Evolutionary conservation across 30 jellyfish, hydroid and myxozoan species (phyloP).

Genomic region (Cassiopea xamachana): DNA sequence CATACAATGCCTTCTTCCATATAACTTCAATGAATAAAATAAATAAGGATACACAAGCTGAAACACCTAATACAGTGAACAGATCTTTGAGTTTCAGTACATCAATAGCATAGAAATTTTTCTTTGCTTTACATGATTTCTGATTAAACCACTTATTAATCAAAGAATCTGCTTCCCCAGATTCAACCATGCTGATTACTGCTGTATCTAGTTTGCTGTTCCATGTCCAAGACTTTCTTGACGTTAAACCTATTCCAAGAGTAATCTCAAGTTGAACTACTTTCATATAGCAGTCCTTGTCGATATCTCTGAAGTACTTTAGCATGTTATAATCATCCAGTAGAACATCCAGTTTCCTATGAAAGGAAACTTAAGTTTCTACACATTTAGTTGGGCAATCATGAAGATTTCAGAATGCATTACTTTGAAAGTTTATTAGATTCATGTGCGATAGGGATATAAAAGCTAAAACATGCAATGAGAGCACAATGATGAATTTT

Average conservation of each 20-base stretch:
- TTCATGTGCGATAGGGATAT: no score
- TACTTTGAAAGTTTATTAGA: no score
- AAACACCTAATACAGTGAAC: background rate
- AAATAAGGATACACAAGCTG: constrained; percentile 11
- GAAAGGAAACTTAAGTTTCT: background rate
- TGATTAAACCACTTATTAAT: constrained; percentile 38
- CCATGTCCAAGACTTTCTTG: constrained; percentile 54
- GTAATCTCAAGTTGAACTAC: constrained; percentile 15
- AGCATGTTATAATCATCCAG: constrained; percentile 16
- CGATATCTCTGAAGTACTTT: constrained; percentile 8
- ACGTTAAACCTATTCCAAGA: constrained; percentile 23
- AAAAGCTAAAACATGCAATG: no score
- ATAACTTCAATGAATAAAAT: background rate
- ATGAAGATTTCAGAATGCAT: no score
- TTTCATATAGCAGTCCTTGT: constrained; percentile 31
- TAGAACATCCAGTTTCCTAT: constrained; percentile 27
- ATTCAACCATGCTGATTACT: constrained; percentile 4
- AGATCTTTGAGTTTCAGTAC: constrained; percentile 10
- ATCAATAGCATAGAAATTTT: constrained; percentile 1
- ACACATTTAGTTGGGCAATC: no score
- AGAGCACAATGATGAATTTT: no score
- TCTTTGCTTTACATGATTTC: constrained; percentile 14
- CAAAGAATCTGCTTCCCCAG: constrained; percentile 50
- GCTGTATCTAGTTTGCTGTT: constrained; percentile 16
- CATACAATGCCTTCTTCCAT: background rate